A percentile compares a stretch with the other conserved stretches of the same genome.
These are phyloP conservation scores for Sciurus vulgaris DNA, from an alignment of 2,797 vertebrate species.

Conservation along the genomic window DNA sequence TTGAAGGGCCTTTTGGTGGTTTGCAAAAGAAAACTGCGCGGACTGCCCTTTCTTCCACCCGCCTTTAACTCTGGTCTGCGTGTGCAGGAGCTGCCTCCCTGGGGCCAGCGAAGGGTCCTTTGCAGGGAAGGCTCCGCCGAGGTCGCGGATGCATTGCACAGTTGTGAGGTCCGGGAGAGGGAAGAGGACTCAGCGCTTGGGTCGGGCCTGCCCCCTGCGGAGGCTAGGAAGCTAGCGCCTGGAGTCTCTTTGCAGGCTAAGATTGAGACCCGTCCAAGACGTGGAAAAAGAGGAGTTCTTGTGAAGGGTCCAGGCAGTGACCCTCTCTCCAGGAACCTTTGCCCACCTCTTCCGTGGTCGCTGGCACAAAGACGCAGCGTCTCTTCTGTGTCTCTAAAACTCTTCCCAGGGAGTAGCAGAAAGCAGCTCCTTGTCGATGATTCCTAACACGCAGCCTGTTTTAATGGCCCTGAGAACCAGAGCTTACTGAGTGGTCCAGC, in stretches of 20 bases:
- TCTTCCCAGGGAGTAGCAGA: neutral
- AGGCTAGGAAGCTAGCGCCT: neutral
- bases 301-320: neutral
- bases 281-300: neutral
- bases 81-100: neutral
- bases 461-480: neutral
- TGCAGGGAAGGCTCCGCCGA: neutral
- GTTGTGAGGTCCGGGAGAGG: conserved; percentile 50
- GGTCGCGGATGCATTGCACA: conserved; percentile 68
- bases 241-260: neutral
- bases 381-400: neutral
- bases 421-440: neutral
- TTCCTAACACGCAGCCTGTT: neutral
- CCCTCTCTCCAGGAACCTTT: neutral
- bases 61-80: neutral
- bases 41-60: neutral
- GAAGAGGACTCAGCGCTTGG: neutral
- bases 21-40: neutral
- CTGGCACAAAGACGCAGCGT: neutral
- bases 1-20: conserved; percentile 5
- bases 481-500: neutral
- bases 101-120: neutral
- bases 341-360: neutral
- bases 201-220: neutral
- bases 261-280: neutral